Evolutionary conservation across 2,797 vertebrate species (phyloP).

Genomic region (Avahi laniger): DNA sequence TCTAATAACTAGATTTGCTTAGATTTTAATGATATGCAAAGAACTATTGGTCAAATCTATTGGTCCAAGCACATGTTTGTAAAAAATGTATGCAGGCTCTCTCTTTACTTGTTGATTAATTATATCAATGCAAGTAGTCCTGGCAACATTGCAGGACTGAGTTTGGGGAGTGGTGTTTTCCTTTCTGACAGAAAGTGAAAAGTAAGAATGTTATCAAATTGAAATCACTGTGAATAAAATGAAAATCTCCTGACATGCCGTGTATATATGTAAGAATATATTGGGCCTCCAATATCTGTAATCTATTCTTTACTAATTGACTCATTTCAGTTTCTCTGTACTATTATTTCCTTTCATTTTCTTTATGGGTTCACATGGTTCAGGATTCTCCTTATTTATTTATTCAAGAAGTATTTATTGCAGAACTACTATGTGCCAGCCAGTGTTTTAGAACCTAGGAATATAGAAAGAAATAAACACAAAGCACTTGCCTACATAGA

Average conservation of each 20-base stretch:
- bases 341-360: background rate
- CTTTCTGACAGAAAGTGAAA: background rate
- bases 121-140: background rate
- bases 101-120: background rate
- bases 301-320: background rate
- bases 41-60: background rate
- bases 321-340: background rate
- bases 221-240: background rate
- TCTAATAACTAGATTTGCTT: background rate
- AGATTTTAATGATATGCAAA: background rate
- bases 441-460: background rate
- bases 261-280: background rate
- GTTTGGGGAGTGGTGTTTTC: background rate
- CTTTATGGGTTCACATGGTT: background rate
- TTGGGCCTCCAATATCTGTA: background rate
- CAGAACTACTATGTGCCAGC: background rate
- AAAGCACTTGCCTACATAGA: background rate
- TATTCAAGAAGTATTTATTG: background rate
- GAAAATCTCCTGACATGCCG: background rate
- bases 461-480: background rate
- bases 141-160: background rate
- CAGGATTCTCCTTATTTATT: background rate
- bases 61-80: background rate
- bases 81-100: background rate
- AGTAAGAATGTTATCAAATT: background rate